These are phyloP conservation scores for Echeneis naucrates DNA, from an alignment of 2,797 vertebrate species.

Conservation along the genomic window DNA sequence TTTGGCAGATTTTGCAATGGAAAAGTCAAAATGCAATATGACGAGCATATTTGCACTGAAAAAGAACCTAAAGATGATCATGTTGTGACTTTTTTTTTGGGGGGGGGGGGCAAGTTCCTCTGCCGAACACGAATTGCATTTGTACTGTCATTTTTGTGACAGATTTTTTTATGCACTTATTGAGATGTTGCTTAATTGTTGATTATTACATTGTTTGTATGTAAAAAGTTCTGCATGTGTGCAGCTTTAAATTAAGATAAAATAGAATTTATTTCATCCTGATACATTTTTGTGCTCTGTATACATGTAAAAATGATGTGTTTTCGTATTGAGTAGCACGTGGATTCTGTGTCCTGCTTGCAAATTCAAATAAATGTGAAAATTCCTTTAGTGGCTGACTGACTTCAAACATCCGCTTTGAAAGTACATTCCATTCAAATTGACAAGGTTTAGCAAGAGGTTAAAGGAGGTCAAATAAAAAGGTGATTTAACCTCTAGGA, in stretches of 20 bases:
- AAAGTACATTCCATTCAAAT: constrained; percentile 15
- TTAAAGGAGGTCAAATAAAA: constrained; percentile 33
- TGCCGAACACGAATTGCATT: not conserved
- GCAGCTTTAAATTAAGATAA: not conserved
- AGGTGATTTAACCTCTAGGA: constrained; percentile 32
- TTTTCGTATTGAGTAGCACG: not conserved
- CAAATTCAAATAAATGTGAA: not conserved
- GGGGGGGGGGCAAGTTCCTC: no score
- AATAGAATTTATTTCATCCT: not conserved
- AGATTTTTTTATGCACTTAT: no score
- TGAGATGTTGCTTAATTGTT: not conserved
- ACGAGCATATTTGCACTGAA: not conserved
- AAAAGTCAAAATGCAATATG: not conserved
- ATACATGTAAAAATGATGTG: no score
- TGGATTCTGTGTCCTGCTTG: not conserved
- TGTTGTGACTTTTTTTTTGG: no score
- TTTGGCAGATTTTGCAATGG: not conserved
- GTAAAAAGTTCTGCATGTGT: not conserved
- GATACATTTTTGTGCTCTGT: no score
- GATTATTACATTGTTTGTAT: no score
- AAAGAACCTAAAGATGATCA: not conserved
- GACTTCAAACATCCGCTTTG: not conserved
- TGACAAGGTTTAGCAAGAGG: not conserved
- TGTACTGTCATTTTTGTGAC: no score
- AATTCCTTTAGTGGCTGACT: not conserved